Evolutionary conservation across 2,888 invertebrate genomes (phyloP).

Genomic region (Leptopterna dolabrata): DNA sequence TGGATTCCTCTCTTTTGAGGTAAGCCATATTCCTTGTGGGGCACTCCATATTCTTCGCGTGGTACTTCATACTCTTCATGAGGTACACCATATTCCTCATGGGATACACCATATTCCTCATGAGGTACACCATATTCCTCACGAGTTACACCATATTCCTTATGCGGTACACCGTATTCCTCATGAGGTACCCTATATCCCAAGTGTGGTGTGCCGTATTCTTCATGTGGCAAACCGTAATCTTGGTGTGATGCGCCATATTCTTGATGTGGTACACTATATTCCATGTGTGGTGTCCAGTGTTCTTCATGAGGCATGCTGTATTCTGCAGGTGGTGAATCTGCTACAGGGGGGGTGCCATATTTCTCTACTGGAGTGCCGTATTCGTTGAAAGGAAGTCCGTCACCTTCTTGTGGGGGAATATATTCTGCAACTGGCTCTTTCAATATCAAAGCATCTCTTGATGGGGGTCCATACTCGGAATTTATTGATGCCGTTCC

Average conservation of each 20-base stretch:
- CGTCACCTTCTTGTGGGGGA: conserved; percentile 1
- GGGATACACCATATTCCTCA: conserved; percentile 34
- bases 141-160: conserved; percentile 26
- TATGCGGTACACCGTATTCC: not conserved
- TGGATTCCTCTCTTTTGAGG: not conserved
- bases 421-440: conserved; percentile 10
- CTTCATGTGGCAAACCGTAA: conserved; percentile 2
- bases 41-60: conserved; percentile 22
- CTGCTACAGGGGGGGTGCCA: not conserved
- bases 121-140: conserved; percentile 38
- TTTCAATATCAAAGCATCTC: not conserved
- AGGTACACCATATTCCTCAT: conserved; percentile 36
- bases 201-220: conserved; percentile 12
- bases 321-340: conserved; percentile 14
- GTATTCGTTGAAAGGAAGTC: not conserved
- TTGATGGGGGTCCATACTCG: not conserved
- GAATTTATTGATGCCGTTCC: not conserved
- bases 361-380: not conserved
- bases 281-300: not conserved
- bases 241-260: conserved; percentile 17
- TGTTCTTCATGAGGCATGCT: conserved; percentile 5
- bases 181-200: conserved; percentile 19
- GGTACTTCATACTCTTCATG: conserved; percentile 24
- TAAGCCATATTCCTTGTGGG: conserved; percentile 22
- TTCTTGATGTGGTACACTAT: conserved; percentile 32